Base-by-base conservation (phyloP, 2,113 vertebrate genomes). In the Pteropus alecto region DNA sequence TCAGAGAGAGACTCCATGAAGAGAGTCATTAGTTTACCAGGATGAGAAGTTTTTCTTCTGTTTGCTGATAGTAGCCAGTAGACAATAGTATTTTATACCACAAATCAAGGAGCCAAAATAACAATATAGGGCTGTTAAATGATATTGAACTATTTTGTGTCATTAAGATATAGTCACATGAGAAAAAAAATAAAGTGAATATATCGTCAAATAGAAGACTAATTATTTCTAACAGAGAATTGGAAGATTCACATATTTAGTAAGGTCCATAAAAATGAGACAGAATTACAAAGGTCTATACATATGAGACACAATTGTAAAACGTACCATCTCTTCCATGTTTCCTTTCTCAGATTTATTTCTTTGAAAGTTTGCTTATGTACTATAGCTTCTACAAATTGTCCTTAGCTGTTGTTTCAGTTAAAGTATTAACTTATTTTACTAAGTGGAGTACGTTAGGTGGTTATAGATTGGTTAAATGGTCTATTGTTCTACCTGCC, bases 261-360 rank as follows among this genome's bases (percentile, higher is more conserved):
- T 4, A 38, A 33, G 22, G 18, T 38, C 54, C 5, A 65, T 56
- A 77, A 60, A 60, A 24, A 24, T 60, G 58, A 60, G 8, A 60
- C 58, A 60, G 58, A 60, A 60, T 60, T 60, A 60, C 22, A 26
- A 60, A 60, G 58, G 24, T 10, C 58, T 60, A 60, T 60, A 60
- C 24, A 58, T 33, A 48, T 33, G 2, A 56, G 18, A 65, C 11
- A 65, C 7, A 46, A 26, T 24, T 76, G 56, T 12, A 94, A 74
- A 65, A 56, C 1, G 8, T n/a, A 6, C 1, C 1, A 15, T 65
- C 7, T 90, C 0, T 58, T n/a, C 30, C 6, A 10, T 38, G 7
- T 28, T 46, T 73, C 15, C n/a, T 74, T 73, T 38, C 8, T 24
- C 4, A 76, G 12, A 51, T 8, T 58, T 21, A 28, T 65, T 28